Evolutionary conservation across 2,797 vertebrate genomes (phyloP).

Genomic region (Selene dorsalis): DNA sequence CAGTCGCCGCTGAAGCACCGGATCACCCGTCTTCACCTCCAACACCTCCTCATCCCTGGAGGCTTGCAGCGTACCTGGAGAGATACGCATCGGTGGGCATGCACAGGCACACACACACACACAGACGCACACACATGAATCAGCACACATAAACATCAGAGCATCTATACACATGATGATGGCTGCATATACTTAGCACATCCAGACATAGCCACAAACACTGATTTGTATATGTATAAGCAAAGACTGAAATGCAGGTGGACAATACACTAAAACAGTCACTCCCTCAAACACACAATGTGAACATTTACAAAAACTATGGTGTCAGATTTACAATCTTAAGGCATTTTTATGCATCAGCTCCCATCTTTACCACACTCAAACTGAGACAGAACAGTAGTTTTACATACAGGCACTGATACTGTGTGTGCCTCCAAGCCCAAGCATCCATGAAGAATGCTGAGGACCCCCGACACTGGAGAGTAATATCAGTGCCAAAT

Average conservation of each 20-base stretch:
- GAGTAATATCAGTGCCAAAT: no score
- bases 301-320: conserved; percentile 17
- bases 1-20: conserved; percentile 75
- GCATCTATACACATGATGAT: conserved; percentile 48
- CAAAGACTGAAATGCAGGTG: conserved; percentile 34
- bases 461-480: no score
- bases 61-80: conserved; percentile 79
- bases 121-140: conserved; percentile 32
- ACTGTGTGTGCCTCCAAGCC: no score
- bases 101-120: conserved; percentile 37
- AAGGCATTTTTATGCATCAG: background rate
- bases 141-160: conserved; percentile 37
- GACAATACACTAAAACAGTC: conserved; percentile 7
- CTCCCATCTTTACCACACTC: background rate
- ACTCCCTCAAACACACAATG: conserved; percentile 1
- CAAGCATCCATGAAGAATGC: no score
- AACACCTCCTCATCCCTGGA: conserved; percentile 80
- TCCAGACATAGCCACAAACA: conserved; percentile 29
- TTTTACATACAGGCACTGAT: no score
- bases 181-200: conserved; percentile 58
- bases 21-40: conserved; percentile 82
- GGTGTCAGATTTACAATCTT: background rate
- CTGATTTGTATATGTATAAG: conserved; percentile 22
- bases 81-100: conserved; percentile 75
- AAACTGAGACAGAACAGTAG: background rate